A percentile compares a stretch with the other conserved stretches of the same genome.
These are phyloP conservation scores for Drosophila nigritarsus DNA, from an alignment of 2,888 invertebrate species.

Conservation along the genomic window DNA sequence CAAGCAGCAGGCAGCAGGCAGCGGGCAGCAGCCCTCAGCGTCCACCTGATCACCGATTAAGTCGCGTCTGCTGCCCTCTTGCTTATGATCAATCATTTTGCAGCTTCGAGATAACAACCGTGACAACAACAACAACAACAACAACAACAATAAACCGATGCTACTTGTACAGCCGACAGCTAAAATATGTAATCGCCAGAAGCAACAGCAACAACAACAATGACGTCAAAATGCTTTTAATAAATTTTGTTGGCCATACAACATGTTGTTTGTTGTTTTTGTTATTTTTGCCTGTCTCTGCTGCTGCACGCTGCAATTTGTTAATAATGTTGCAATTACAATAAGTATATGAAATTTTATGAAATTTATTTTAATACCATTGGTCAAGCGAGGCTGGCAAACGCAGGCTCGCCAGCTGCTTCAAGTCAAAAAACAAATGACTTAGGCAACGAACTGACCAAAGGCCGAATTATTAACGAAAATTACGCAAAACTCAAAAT, in stretches of 20 bases:
- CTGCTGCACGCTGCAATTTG: slow-evolving; percentile 70
- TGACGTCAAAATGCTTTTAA: slow-evolving; percentile 75
- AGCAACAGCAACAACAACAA: slow-evolving; percentile 52
- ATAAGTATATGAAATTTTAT: slow-evolving; percentile 61
- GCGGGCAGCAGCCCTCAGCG: slow-evolving; percentile 29
- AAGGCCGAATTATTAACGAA: slow-evolving; percentile 9
- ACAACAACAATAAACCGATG: slow-evolving; percentile 43
- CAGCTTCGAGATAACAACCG: slow-evolving; percentile 65
- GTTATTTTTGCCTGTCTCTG: slow-evolving; percentile 41
- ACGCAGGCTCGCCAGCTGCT: slow-evolving; percentile 20
- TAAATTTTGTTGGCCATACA: slow-evolving; percentile 69
- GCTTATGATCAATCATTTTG: slow-evolving; percentile 77
- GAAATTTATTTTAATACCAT: slow-evolving; percentile 71
- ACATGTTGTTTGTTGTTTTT: slow-evolving; percentile 43
- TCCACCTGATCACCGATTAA: slow-evolving; percentile 56
- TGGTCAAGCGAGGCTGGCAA: slow-evolving; percentile 54
- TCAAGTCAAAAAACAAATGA: slow-evolving; percentile 37
- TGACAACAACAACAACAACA: slow-evolving; percentile 63
- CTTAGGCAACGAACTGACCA: slow-evolving; percentile 54
- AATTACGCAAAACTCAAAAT: not conserved
- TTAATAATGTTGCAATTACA: slow-evolving; percentile 79
- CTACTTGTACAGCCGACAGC: slow-evolving; percentile 71
- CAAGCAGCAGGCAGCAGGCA: slow-evolving; percentile 46
- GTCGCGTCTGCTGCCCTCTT: slow-evolving; percentile 40
- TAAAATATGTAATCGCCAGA: slow-evolving; percentile 69